Evolutionary conservation across 2,797 vertebrate species (phyloP).

Genomic region (Iguana delicatissima): DNA sequence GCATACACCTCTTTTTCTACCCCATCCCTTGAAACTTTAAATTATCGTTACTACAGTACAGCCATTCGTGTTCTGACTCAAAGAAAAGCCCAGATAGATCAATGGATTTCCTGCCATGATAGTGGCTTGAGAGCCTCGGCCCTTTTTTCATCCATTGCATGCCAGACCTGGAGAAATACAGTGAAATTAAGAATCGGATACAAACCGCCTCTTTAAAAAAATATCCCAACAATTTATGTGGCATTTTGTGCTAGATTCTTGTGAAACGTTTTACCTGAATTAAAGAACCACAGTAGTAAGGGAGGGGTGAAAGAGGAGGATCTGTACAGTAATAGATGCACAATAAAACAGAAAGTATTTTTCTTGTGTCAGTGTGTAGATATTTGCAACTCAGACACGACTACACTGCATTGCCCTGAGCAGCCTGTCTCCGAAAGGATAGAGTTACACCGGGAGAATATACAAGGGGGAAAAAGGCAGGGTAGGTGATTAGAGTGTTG

Average conservation of each 20-base stretch:
- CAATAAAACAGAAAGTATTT: background rate
- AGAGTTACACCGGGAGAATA: background rate
- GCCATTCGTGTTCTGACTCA: background rate
- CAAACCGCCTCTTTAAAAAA: conserved; percentile 1
- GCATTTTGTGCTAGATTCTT: conserved; percentile 16
- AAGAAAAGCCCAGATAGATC: background rate
- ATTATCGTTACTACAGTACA: background rate
- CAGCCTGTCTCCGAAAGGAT: background rate
- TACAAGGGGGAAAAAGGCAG: too few species aligned
- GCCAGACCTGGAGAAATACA: conserved; percentile 48
- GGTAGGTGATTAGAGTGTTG: background rate
- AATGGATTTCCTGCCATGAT: background rate
- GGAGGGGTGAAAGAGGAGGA: fast-evolving
- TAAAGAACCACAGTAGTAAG: background rate
- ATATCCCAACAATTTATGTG: conserved; percentile 1
- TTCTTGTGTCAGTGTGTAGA: background rate
- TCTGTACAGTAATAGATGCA: background rate
- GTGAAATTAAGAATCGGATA: conserved; percentile 50
- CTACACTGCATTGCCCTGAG: background rate
- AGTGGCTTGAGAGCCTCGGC: background rate
- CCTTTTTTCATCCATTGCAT: conserved; percentile 59
- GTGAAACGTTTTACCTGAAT: conserved; percentile 11
- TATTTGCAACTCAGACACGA: background rate
- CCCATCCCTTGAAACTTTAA: background rate
- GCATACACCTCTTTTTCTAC: background rate